Evolutionary conservation across 2,113 vertebrate species (phyloP), one percentile per base, ranked within the genome.

Genomic region (Danionella cerebrum): DNA sequence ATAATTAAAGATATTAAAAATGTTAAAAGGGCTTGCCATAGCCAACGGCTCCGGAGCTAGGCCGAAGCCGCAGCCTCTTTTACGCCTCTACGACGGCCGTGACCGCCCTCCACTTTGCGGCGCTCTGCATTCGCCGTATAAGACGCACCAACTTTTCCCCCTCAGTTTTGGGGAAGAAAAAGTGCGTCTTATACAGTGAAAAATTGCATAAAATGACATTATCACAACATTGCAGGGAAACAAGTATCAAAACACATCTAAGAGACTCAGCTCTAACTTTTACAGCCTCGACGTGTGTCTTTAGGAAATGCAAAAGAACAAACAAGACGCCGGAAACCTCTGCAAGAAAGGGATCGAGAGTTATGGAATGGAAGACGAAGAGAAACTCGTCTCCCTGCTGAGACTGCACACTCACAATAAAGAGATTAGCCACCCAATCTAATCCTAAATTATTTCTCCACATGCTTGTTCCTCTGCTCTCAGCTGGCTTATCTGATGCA

Each of bases 371-470:
- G 65, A 52, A 45, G 50, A 68, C 33, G 25, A 22, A 53, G 24
- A 54, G 60, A 59, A 31, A 44, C 44, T 38, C 22, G 77, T 80
- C 66, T 80, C 80, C 90, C 81, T 92, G 92, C 92, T 97, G 93
- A 95, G 88, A 84, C 81, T 81, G 90, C 92, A 95, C 79, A 91
- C 84, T 88, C 86, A 85, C 83, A 84, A 89, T 94, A 93, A 98
- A 93, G 91, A 92, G 94, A 95, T 96, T 96, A 95, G 75, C 74
- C 79, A 64, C 78, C 81, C 82, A 76, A 76, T 84, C 84, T 95
- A 95, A 97, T 97, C 91, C 89, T 82, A 92, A 92, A 94, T 91
- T 89, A 89, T 92, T 92, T 89, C 87, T 85, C 83, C 76, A 85
- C 76, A 74, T 82, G 85, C 81, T 85, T 70, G 71, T 80, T 63